Evolutionary conservation across 2,797 vertebrate species (phyloP).

Genomic region (Morus bassanus): DNA sequence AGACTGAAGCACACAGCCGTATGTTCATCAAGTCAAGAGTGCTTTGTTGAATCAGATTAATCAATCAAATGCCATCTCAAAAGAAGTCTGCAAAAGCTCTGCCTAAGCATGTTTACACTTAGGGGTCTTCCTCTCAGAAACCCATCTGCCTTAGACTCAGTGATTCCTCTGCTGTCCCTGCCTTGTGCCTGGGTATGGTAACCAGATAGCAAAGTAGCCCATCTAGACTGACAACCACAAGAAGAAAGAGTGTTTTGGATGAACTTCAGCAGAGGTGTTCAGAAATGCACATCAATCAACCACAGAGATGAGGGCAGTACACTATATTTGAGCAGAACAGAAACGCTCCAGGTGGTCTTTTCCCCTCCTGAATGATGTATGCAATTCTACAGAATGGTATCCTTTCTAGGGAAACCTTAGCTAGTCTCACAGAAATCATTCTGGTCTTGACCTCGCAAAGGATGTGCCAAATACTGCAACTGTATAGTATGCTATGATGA

Average conservation of each 20-base stretch:
- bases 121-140: background rate
- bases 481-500: background rate
- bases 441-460: background rate
- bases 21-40: background rate
- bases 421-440: background rate
- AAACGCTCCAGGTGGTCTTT: background rate
- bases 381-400: background rate
- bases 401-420: background rate
- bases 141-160: background rate
- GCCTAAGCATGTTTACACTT: background rate
- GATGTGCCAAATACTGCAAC: background rate
- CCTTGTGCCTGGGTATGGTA: background rate
- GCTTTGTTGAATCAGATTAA: background rate
- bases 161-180: background rate
- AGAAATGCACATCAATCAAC: background rate
- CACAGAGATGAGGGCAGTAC: background rate
- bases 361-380: background rate
- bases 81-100: background rate
- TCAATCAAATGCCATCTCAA: background rate
- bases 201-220: background rate
- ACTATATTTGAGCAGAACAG: background rate
- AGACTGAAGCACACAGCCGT: background rate
- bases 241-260: background rate
- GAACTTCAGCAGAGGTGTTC: background rate
- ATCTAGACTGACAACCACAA: background rate